Conservation (phyloP, 2,797 vertebrate species). For the Columba guinea region DNA sequence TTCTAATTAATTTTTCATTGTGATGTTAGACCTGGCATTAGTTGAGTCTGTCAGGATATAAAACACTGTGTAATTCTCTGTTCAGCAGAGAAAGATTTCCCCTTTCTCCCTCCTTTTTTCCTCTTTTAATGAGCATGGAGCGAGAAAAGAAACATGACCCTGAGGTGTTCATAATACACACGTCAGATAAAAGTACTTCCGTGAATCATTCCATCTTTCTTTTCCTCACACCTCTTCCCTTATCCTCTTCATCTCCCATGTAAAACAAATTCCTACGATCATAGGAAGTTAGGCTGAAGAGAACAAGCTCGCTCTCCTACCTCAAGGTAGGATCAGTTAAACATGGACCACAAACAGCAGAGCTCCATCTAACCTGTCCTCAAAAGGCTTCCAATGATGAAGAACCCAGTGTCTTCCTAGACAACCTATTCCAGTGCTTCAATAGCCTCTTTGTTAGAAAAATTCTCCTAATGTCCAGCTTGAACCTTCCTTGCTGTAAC, state of each 20-base stretch:
- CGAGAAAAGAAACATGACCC: constrained; percentile 42
- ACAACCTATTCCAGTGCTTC: not conserved
- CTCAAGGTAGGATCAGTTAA: not conserved
- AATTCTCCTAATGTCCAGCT: not conserved
- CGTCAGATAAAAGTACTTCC: constrained; percentile 21
- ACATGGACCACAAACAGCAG: not conserved
- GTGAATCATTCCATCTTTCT: not conserved
- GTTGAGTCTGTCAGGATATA: constrained; percentile 12
- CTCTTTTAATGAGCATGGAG: constrained; percentile 44
- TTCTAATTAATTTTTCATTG: constrained; percentile 70
- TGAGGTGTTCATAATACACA: not conserved
- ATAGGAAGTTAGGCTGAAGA: not conserved
- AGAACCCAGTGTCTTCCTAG: not conserved
- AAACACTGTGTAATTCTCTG: constrained; percentile 7
- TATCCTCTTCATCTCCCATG: not conserved
- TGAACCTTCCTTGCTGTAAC: not conserved
- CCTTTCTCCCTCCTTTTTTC: not conserved
- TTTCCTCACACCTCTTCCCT: not conserved
- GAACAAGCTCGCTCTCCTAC: not conserved
- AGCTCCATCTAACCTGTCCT: constrained; percentile 7
- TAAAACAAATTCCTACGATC: not conserved
- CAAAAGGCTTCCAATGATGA: not conserved
- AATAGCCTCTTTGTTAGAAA: constrained; percentile 3
- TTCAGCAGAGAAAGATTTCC: constrained; percentile 18
- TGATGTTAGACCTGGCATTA: constrained; percentile 38